Percentiles rank a stretch among this genome's conserved stretches.
These are phyloP conservation scores for Geophilus truncorum DNA, from an alignment of 2,888 invertebrate species.

Conservation along the genomic window DNA sequence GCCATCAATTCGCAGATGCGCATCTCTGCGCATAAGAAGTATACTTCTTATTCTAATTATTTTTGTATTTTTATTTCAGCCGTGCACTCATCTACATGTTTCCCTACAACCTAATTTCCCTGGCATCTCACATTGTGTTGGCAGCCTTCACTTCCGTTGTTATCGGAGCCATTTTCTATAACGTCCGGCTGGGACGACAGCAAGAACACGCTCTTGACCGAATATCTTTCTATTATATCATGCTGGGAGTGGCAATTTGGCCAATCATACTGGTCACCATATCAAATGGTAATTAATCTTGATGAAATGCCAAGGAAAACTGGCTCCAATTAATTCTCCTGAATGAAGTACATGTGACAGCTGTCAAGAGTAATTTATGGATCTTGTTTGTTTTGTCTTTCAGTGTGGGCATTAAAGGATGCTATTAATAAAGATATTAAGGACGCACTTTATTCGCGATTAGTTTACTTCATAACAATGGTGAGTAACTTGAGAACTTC, in stretches of 20 bases:
- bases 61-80: constrained; percentile 42
- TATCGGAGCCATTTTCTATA: constrained; percentile 84
- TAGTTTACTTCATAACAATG: constrained; percentile 72
- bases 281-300: constrained; percentile 44
- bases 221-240: constrained; percentile 78
- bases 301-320: neutral
- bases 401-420: constrained; percentile 50
- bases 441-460: constrained; percentile 71
- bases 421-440: constrained; percentile 73
- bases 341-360: neutral
- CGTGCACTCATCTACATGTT: constrained; percentile 67
- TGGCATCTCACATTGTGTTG: constrained; percentile 70
- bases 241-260: constrained; percentile 72
- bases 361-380: constrained; percentile 16
- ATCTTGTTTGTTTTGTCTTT: neutral
- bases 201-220: constrained; percentile 53
- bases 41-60: neutral
- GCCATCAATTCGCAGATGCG: too few relatives aligned
- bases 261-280: constrained; percentile 64
- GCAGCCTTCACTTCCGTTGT: constrained; percentile 76
- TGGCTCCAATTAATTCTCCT: neutral
- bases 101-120: constrained; percentile 72
- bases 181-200: constrained; percentile 57
- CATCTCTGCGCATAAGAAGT: too few relatives aligned
- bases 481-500: too few relatives aligned